phyloP scores from a whole-genome alignment of 2,797 vertebrate genomes.

The Serranus cabrilla region DNA sequence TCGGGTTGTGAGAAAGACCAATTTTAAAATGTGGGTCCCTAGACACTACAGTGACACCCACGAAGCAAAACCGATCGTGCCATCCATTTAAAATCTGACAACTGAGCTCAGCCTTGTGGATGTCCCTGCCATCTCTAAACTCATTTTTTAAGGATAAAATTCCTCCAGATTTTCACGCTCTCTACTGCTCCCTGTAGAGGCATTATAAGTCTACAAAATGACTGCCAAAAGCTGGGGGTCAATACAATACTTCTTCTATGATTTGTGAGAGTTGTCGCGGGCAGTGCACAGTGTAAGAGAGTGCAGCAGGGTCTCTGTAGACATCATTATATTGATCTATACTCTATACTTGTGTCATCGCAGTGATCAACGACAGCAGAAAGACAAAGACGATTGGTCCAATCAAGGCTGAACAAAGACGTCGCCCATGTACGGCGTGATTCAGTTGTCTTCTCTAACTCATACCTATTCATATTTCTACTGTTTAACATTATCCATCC shows the following conservation, averaged over 20 bases:
- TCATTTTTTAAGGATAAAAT: constrained; percentile 59
- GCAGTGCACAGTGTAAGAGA: constrained; percentile 47
- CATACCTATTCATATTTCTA: constrained; percentile 51
- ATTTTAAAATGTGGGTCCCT: constrained; percentile 39
- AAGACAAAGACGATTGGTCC: constrained; percentile 59
- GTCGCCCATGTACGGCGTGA: constrained; percentile 21
- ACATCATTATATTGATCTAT: constrained; percentile 70
- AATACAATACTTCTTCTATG: constrained; percentile 59
- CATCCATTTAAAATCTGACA: constrained; percentile 53
- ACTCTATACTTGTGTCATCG: constrained; percentile 48
- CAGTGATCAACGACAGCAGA: constrained; percentile 55
- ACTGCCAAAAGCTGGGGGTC: constrained; percentile 55
- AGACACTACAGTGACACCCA: constrained; percentile 16
- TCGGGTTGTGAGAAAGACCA: constrained; percentile 2
- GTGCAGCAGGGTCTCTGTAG: constrained; percentile 41
- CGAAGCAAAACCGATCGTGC: constrained; percentile 30
- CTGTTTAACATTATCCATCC: constrained; percentile 45
- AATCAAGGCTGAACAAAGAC: constrained; percentile 65
- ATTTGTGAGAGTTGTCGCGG: constrained; percentile 61
- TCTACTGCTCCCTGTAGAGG: constrained; percentile 44
- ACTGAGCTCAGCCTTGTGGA: constrained; percentile 43
- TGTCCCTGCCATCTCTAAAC: constrained; percentile 40
- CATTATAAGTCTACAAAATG: constrained; percentile 60
- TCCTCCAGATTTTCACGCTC: constrained; percentile 38
- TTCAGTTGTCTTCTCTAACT: constrained; percentile 25